Evolutionary conservation across 2,888 invertebrate species (phyloP).

Genomic region (Cheilosia impressa): DNA sequence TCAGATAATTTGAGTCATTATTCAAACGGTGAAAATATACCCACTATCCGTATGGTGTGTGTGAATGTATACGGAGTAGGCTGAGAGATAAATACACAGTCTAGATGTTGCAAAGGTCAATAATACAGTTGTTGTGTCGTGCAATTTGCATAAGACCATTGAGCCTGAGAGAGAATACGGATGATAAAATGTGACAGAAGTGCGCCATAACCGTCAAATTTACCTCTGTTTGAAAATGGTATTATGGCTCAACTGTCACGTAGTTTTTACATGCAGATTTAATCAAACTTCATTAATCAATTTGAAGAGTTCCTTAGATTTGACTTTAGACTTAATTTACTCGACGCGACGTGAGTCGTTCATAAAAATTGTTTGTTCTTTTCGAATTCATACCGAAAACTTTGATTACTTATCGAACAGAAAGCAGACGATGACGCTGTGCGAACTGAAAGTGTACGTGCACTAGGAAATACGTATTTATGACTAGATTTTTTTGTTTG

Average conservation of each 20-base stretch:
- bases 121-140: constrained; percentile 45
- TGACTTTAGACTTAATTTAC: background rate
- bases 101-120: constrained; percentile 65
- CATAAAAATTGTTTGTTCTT: background rate
- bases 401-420: background rate
- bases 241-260: constrained; percentile 17
- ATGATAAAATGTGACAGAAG: constrained; percentile 25
- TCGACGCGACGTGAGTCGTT: background rate
- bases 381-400: background rate
- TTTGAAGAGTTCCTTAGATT: background rate
- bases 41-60: background rate
- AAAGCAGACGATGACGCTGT: background rate
- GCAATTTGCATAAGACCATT: constrained; percentile 31
- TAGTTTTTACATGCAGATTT: constrained; percentile 26
- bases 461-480: background rate
- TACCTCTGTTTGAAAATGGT: background rate
- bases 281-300: constrained; percentile 38
- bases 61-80: background rate
- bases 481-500: background rate
- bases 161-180: background rate
- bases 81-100: constrained; percentile 12
- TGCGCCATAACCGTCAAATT: constrained; percentile 37
- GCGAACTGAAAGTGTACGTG: background rate
- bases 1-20: constrained; percentile 71
- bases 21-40: constrained; percentile 62